Conservation (phyloP, 2,888 invertebrate species). For the Erebia epiphron region DNA sequence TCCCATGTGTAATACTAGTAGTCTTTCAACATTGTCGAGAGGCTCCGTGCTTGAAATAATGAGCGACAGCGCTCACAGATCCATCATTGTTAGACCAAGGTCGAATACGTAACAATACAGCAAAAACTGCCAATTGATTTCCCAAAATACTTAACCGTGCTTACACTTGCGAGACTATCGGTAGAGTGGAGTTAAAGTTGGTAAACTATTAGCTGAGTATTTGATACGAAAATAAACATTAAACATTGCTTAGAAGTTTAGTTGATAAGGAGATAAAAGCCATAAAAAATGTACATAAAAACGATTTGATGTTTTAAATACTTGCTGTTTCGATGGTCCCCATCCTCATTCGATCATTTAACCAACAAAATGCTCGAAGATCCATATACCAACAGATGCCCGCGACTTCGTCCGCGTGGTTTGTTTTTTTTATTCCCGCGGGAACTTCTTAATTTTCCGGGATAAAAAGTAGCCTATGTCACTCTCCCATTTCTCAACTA, state of each 20-base stretch:
- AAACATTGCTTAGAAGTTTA: too few species aligned
- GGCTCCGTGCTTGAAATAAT: conserved; percentile 54
- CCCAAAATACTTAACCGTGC: conserved; percentile 37
- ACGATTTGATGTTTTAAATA: too few species aligned
- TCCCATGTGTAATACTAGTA: conserved; percentile 83
- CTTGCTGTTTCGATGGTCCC: too few species aligned
- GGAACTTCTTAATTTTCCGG: too few species aligned
- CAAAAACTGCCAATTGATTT: conserved; percentile 51
- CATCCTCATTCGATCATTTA: too few species aligned
- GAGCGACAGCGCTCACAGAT: conserved; percentile 53
- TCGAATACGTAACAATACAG: conserved; percentile 60
- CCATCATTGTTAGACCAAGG: conserved; percentile 71
- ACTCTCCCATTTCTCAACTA: too few species aligned
- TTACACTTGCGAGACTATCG: conserved; percentile 55
- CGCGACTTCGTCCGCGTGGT: too few species aligned
- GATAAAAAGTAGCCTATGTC: too few species aligned
- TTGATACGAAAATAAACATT: conserved; percentile 64
- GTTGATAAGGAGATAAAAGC: not conserved
- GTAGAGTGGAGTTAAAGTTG: conserved; percentile 71
- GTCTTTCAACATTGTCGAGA: conserved; percentile 55
- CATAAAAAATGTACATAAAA: too few species aligned
- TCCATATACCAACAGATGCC: too few species aligned
- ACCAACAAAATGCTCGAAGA: too few species aligned
- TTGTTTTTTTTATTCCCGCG: too few species aligned
- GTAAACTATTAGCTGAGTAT: conserved; percentile 75